phyloP scores from a whole-genome alignment of 1,140 invertebrate genomes.

The Bombus breviceps region DNA sequence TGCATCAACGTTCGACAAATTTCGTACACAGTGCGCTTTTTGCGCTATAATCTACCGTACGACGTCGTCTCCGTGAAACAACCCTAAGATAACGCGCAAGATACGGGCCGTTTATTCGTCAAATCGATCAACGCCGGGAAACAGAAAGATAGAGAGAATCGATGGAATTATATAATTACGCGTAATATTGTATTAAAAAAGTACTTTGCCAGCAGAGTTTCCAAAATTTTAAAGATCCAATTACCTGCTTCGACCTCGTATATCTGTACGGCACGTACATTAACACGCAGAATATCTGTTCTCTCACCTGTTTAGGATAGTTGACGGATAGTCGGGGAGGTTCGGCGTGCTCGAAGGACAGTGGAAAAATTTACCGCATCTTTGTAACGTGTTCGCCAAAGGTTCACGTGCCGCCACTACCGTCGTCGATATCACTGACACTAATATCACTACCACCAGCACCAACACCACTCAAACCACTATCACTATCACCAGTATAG shows the following conservation, averaged over 20 bases:
- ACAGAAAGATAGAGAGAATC: no score
- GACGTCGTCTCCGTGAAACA: no score
- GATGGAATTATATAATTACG: no score
- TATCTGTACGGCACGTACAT: background rate
- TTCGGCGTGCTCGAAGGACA: slow-evolving; percentile 23
- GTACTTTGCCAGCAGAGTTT: no score
- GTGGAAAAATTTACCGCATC: slow-evolving; percentile 55
- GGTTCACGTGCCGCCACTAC: slow-evolving; percentile 54
- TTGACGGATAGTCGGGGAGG: slow-evolving; percentile 1
- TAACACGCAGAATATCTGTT: background rate
- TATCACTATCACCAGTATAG: slow-evolving; percentile 38
- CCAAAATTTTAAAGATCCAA: no score
- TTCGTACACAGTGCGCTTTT: background rate
- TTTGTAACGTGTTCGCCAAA: slow-evolving; percentile 48
- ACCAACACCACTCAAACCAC: slow-evolving; percentile 48
- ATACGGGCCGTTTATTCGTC: no score
- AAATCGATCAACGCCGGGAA: no score
- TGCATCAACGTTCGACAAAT: background rate
- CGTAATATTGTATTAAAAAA: no score
- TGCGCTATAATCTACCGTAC: no score
- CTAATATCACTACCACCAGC: slow-evolving; percentile 40
- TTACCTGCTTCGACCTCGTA: background rate
- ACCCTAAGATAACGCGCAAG: no score
- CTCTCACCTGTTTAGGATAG: slow-evolving; percentile 53
- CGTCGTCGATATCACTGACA: slow-evolving; percentile 38